Base-by-base conservation (phyloP, 2,888 invertebrate species). In the Holacanthella duospinosa region DNA sequence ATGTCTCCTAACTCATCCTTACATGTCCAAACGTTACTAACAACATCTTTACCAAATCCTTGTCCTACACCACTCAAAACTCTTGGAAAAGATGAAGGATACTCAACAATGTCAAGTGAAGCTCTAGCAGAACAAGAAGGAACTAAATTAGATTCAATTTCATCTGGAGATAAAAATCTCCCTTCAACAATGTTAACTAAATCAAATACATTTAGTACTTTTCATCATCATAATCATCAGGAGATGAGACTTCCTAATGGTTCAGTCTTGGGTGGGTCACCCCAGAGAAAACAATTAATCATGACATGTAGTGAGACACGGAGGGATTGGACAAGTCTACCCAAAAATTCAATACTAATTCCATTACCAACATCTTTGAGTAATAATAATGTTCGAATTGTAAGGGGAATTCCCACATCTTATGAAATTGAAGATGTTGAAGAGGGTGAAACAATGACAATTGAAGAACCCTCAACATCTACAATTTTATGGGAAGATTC, bases 41-140 rank as follows among this genome's bases (percentile, higher is more conserved):
- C n/a, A n/a, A n/a, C n/a, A n/a, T n/a, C n/a, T n/a, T n/a, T n/a
- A n/a, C n/a, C n/a, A n/a, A n/a, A n/a, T n/a, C n/a, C n/a, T n/a
- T n/a, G n/a, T n/a, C n/a, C n/a, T n/a, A n/a, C n/a, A n/a, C n/a
- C n/a, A n/a, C n/a, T 36, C 16, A 36, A 36, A 36, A 36, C 36
- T 36, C 36, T 36, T 12, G 65, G 61, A 24, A 72, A 72, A 60
- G 72, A 72, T 59, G 72, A 72, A 55, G 72, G 72, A 26, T 72
- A 72, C 44, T 72, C 72, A 21, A 72, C 72, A 57, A 71, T 72
- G 72, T 70, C 70, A 24, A 69, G 68, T 55, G 72, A 70, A 54
- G 72, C 71, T 16, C 57, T 71, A 28, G 70, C 70, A 12, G 72
- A 72, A 61, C 70, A 72, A 43, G n/a, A n/a, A n/a, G n/a, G n/a